These are phyloP conservation scores for Cirrhinus molitorella DNA, from an alignment of 2,797 vertebrate species.

Conservation along the genomic window DNA sequence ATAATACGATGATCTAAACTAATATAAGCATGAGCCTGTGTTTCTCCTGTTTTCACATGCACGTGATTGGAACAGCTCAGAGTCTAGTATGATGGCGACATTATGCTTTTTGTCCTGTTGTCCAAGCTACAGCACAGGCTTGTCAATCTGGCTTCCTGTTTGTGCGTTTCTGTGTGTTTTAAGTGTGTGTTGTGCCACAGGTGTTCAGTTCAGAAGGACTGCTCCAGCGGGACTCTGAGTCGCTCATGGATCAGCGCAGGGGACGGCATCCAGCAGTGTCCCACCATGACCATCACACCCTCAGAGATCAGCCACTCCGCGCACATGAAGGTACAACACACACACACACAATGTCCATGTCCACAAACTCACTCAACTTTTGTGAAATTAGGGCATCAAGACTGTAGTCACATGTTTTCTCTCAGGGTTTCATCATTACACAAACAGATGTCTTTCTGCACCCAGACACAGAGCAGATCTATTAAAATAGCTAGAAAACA, in stretches of 20 bases:
- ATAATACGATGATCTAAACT: not conserved
- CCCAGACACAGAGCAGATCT: too few species aligned
- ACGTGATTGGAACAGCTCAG: not conserved
- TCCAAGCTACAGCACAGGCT: too few species aligned
- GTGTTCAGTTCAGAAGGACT: conserved; percentile 90
- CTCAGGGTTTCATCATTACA: too few species aligned
- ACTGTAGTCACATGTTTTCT: too few species aligned
- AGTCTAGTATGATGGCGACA: too few species aligned
- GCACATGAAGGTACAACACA: conserved; percentile 80
- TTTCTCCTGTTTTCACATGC: not conserved
- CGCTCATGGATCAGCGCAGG: conserved; percentile 89
- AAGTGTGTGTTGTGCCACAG: conserved; percentile 68
- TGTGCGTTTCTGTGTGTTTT: not conserved
- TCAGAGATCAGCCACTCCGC: conserved; percentile 84
- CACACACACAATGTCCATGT: not conserved
- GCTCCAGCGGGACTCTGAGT: conserved; percentile 75
- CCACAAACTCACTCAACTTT: too few species aligned
- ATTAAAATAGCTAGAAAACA: too few species aligned
- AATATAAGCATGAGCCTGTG: not conserved
- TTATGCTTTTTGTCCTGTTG: not conserved
- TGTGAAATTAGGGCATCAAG: too few species aligned
- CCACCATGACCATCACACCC: conserved; percentile 89
- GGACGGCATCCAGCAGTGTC: conserved; percentile 87
- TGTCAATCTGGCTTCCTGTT: too few species aligned
- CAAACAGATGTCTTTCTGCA: too few species aligned